These are phyloP conservation scores for Euleptes europaea DNA, from an alignment of 2,113 vertebrate genomes.

Conservation along the genomic window DNA sequence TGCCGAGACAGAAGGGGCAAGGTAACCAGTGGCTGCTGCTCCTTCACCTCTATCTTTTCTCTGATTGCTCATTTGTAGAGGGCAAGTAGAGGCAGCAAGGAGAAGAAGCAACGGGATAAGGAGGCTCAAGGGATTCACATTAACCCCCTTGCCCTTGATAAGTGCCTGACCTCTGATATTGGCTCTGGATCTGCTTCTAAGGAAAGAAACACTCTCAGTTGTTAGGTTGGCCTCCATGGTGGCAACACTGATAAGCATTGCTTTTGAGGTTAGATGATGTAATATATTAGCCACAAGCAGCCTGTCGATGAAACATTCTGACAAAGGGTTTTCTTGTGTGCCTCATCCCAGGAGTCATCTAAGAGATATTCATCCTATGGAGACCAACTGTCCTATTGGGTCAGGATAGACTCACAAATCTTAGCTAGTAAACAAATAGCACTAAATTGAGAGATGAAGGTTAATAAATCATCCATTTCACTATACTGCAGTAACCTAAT, in stretches of 20 bases:
- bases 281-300: neutral
- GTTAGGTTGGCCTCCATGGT: no score
- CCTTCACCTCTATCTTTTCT: no score
- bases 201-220: no score
- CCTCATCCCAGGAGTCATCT: neutral
- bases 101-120: no score
- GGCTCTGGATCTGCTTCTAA: no score
- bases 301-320: neutral
- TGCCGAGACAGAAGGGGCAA: no score
- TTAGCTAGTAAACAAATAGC: neutral
- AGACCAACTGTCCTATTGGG: neutral
- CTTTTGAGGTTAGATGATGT: neutral
- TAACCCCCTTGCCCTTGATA: no score
- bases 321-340: neutral
- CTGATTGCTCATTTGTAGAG: no score
- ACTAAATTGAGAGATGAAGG: neutral
- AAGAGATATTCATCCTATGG: neutral
- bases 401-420: neutral
- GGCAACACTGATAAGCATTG: neutral
- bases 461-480: neutral
- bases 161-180: no score
- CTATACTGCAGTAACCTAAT: neutral
- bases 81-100: no score
- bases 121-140: no score
- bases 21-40: no score